A percentile compares a stretch with the other conserved stretches of the same genome.
These are phyloP conservation scores for Corythaeola cristata DNA, from an alignment of 2,113 vertebrate genomes.

Conservation along the genomic window DNA sequence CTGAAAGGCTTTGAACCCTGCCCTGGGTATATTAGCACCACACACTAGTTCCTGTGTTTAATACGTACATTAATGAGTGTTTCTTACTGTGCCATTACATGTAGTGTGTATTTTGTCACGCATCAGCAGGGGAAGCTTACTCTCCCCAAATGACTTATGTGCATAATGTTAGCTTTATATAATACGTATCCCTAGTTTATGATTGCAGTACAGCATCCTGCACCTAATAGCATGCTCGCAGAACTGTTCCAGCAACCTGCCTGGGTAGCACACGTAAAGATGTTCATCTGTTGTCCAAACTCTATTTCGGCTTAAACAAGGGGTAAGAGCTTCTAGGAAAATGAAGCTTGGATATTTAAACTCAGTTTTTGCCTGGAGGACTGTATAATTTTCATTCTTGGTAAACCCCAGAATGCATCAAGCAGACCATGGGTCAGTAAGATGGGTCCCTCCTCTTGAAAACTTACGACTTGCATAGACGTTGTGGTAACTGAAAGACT, in stretches of 20 bases:
- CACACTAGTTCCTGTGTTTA: not conserved
- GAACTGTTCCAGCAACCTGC: not conserved
- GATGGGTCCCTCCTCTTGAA: not conserved
- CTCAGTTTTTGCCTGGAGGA: not conserved
- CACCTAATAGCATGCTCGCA: not conserved
- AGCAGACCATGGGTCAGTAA: not conserved
- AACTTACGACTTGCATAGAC: not conserved
- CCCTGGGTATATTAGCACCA: not conserved
- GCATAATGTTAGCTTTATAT: not conserved
- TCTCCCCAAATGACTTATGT: not conserved
- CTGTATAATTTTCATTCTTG: not conserved
- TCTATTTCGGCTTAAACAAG: not conserved
- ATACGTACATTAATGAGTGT: not conserved
- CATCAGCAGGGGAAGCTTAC: not conserved
- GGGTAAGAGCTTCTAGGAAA: not conserved
- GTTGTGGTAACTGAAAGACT: not conserved
- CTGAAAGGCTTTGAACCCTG: not conserved
- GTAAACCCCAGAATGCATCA: not conserved
- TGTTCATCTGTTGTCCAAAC: not conserved
- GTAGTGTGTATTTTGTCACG: not conserved
- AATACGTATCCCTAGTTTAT: not conserved
- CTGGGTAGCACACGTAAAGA: accelerated
- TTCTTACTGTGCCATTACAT: not conserved
- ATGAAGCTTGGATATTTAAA: not conserved
- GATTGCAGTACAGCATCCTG: not conserved